Evolutionary conservation across 64 coral and sea anemone species (phyloP), one percentile per base, ranked within the genome.

Genomic region (Dendrophyllia cribrosa): DNA sequence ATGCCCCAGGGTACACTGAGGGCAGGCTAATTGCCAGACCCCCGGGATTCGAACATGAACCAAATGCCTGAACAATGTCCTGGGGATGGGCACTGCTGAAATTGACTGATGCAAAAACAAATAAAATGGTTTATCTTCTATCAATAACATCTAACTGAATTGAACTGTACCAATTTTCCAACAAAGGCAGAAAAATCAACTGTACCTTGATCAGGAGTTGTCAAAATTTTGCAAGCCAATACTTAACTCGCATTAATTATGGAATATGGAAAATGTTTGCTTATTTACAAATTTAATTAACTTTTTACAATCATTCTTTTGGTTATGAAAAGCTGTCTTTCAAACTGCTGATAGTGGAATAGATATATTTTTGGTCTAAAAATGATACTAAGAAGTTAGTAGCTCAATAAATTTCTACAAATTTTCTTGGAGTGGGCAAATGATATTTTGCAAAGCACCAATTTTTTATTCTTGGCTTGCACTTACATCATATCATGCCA

Each of bases 231-330:
- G n/a, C 66, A 64, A 64, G 19, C 19, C 5, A 20, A 64, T 64
- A 20, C 19, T 13, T 13, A 13, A 21, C n/a, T 69, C 12, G 43
- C 34, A 43, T 14, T 45, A 12, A 45, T 45, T 4, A 14, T 45
- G 34, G 4, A 25, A 14, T 43, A 11, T 4, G 43, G 1, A 20
- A 25, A 69, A 64, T 13, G 13, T 58, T 58, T 64, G 61, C 5
- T 64, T 46, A 63, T 82, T 82, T 45, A 82, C 26, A 82, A 64
- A 63, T 82, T 49, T 20, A 20, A 44, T 47, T 43, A 46, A 7
- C 13, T 49, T 64, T 79, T 82, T 82, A 82, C 58, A 82, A 45
- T 64, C 59, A 82, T 46, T 46, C 43, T 16, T 6, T n/a, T 64
- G 58, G 34, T 44, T 1, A 45, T 72, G 34, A 16, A 45, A 72